Conservation (phyloP, 2,113 vertebrate genomes). For the Cariama cristata region DNA sequence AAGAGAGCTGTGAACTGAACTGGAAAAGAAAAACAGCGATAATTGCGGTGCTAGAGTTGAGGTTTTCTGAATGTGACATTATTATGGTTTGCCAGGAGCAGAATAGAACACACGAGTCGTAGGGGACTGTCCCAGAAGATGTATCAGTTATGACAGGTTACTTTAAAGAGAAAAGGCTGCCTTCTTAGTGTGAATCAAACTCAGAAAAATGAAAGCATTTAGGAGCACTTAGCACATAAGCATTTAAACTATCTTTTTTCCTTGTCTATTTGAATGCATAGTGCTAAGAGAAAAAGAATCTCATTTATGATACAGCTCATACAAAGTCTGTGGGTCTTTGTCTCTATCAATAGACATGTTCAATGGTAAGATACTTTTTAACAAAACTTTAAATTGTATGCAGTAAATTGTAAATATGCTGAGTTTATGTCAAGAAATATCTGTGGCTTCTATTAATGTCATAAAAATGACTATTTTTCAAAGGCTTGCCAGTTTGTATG, state of each 20-base stretch:
- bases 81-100: constrained; percentile 18
- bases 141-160: constrained; percentile 17
- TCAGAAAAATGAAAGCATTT: constrained; percentile 24
- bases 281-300: not conserved
- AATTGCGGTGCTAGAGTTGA: constrained; percentile 13
- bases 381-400: not conserved
- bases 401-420: not conserved
- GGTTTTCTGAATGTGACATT: constrained; percentile 44
- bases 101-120: not conserved
- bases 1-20: not conserved
- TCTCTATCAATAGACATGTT: not conserved
- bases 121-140: not conserved
- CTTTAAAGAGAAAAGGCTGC: constrained; percentile 12
- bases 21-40: not conserved
- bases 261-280: not conserved
- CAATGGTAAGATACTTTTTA: not conserved
- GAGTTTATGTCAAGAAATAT: not conserved
- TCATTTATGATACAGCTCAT: not conserved
- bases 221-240: not conserved
- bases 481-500: not conserved
- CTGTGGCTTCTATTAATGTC: not conserved
- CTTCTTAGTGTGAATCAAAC: not conserved
- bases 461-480: not conserved
- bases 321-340: not conserved
- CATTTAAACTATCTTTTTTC: not conserved